Percentiles rank a stretch among this genome's conserved stretches.
These are phyloP conservation scores for Bombus balteatus DNA, from an alignment of 1,140 invertebrate genomes.

Conservation along the genomic window DNA sequence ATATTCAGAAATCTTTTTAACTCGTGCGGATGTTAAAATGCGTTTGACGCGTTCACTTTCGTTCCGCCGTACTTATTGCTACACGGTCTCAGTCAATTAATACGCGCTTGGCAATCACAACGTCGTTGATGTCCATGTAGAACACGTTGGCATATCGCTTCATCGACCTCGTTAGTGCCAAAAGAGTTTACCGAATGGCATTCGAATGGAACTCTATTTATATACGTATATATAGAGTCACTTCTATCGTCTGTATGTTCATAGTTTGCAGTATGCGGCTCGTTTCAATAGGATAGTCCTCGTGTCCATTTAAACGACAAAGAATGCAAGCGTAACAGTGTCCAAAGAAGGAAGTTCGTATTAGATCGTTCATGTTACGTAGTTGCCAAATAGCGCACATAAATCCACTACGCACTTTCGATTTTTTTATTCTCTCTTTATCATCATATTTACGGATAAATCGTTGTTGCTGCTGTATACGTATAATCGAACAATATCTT, in stretches of 20 bases:
- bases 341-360: background rate
- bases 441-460: too few species aligned
- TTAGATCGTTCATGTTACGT: background rate
- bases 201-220: background rate
- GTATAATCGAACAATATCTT: too few species aligned
- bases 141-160: conserved; percentile 27
- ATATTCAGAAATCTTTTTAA: background rate
- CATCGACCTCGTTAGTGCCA: conserved; percentile 53
- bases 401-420: too few species aligned
- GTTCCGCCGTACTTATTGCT: background rate
- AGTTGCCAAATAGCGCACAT: background rate
- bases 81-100: background rate
- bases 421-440: background rate
- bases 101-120: background rate
- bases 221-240: background rate
- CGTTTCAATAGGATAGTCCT: conserved; percentile 35
- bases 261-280: background rate
- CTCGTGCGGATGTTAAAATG: background rate
- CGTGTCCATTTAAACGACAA: conserved; percentile 9
- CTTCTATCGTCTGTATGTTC: background rate
- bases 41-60: background rate
- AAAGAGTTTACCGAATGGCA: conserved; percentile 49
- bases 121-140: background rate
- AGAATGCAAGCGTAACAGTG: background rate
- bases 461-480: too few species aligned